Percentiles rank a stretch among this genome's conserved stretches.
phyloP scores from a whole-genome alignment of 2,888 invertebrate genomes.

The Scelioninae gen. 2 region DNA sequence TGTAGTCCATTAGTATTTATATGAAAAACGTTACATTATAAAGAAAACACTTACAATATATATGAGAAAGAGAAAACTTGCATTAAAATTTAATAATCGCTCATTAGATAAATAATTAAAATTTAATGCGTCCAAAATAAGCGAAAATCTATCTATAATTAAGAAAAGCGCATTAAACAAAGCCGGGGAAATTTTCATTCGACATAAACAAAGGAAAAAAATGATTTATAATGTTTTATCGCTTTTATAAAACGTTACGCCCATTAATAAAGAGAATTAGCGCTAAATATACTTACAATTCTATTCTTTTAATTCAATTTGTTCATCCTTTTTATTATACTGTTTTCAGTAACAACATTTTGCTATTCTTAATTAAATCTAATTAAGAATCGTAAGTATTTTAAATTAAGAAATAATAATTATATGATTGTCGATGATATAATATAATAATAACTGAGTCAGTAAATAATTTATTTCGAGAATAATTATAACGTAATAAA shows the following conservation, averaged over 20 bases:
- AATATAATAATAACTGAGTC: too few species aligned
- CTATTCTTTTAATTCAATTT: too few species aligned
- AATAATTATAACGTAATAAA: too few species aligned
- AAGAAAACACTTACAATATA: not conserved
- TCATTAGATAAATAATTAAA: not conserved
- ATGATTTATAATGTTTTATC: slow-evolving; percentile 4
- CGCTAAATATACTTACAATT: not conserved
- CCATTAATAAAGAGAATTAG: not conserved
- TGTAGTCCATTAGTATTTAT: too few species aligned
- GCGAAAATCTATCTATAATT: not conserved
- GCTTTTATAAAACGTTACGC: not conserved
- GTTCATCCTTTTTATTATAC: too few species aligned
- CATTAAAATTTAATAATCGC: not conserved
- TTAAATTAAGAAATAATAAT: too few species aligned
- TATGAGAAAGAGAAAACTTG: not conserved
- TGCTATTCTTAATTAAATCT: too few species aligned
- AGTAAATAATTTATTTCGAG: too few species aligned
- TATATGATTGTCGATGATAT: too few species aligned
- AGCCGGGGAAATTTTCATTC: not conserved
- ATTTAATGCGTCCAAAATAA: not conserved
- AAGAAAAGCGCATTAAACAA: slow-evolving; percentile 2
- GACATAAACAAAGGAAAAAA: slow-evolving; percentile 3
- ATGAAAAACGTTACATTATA: too few species aligned
- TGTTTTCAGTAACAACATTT: too few species aligned
- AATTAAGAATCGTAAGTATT: too few species aligned